A percentile compares a stretch with the other conserved stretches of the same genome.
Conservation (phyloP, 2,888 invertebrate species). For the Eilema griseolum region DNA sequence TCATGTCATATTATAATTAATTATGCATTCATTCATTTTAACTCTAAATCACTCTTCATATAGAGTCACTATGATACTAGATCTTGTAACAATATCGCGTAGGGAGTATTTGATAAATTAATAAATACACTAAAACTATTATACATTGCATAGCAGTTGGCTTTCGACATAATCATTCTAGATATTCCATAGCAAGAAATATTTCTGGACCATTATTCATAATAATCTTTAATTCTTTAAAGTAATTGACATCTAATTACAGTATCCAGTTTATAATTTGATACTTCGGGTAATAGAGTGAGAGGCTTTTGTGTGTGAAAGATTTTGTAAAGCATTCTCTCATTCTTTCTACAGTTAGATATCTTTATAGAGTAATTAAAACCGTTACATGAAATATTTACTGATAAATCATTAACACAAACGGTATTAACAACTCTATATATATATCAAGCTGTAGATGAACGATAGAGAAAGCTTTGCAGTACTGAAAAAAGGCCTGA, state of each 20-base stretch:
- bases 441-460: neutral
- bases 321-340: neutral
- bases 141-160: neutral
- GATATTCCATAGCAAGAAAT: slow-evolving; percentile 26
- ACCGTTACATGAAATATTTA: neutral
- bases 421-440: neutral
- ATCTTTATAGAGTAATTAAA: neutral
- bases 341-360: neutral
- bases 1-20: neutral
- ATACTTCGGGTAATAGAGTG: neutral
- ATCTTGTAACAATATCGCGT: neutral
- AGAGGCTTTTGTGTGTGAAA: neutral
- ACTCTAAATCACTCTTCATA: neutral
- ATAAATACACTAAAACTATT: neutral
- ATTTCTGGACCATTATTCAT: slow-evolving; percentile 11
- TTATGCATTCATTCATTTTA: neutral
- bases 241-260: slow-evolving; percentile 47
- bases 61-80: neutral
- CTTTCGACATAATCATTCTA: neutral
- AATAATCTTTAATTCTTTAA: slow-evolving; percentile 22
- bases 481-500: neutral
- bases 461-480: neutral
- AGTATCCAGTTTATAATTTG: neutral
- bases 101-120: neutral
- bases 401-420: neutral